phyloP scores from a whole-genome alignment of 2,888 invertebrate species.

The Drosophila merina region DNA sequence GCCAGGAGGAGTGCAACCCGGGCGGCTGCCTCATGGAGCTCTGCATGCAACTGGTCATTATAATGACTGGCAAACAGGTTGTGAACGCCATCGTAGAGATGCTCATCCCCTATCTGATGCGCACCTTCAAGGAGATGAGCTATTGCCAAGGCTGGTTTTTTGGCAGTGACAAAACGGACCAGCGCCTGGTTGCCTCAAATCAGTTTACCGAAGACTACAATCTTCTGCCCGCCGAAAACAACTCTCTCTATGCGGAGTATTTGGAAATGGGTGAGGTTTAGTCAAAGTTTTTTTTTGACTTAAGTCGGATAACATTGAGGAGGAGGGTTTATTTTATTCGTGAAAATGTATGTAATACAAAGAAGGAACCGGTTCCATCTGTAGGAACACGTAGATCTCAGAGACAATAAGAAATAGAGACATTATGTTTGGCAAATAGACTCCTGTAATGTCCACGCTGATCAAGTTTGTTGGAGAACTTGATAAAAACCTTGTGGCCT shows the following conservation, averaged over 20 bases:
- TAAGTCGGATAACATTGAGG: too few species aligned
- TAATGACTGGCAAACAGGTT: constrained; percentile 94
- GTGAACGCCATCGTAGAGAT: constrained; percentile 91
- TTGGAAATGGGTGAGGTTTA: constrained; percentile 90
- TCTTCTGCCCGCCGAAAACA: constrained; percentile 87
- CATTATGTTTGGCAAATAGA: too few species aligned
- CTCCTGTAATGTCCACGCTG: too few species aligned
- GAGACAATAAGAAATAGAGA: too few species aligned
- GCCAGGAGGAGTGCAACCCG: constrained; percentile 92
- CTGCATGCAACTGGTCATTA: constrained; percentile 92
- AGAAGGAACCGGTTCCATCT: too few species aligned
- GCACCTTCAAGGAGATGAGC: constrained; percentile 84
- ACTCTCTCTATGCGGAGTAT: constrained; percentile 92
- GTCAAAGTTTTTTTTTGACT: too few species aligned
- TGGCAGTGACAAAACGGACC: constrained; percentile 79
- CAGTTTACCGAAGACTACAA: constrained; percentile 91
- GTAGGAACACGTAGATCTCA: too few species aligned
- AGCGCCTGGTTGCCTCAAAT: constrained; percentile 85
- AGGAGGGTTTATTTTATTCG: too few species aligned
- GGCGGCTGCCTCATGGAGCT: constrained; percentile 94
- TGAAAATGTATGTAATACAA: too few species aligned
- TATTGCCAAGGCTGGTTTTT: constrained; percentile 84
- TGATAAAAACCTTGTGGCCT: too few species aligned
- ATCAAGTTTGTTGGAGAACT: too few species aligned
- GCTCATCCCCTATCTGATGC: constrained; percentile 87